These are phyloP conservation scores for Lymantria monacha DNA, from an alignment of 2,888 invertebrate genomes.

Conservation along the genomic window DNA sequence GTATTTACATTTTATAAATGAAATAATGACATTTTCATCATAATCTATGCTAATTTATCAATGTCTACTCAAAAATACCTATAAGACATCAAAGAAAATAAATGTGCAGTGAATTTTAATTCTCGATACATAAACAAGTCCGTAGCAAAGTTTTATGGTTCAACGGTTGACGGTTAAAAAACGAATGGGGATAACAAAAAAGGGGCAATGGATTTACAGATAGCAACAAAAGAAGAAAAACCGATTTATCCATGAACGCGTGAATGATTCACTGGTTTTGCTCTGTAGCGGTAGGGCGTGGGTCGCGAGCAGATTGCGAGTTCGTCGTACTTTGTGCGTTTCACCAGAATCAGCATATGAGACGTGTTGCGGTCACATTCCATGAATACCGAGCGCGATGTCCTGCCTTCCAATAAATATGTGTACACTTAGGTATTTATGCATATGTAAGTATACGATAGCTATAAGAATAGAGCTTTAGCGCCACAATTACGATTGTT, in stretches of 20 bases:
- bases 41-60: no score
- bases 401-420: slow-evolving; percentile 19
- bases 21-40: no score
- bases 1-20: no score
- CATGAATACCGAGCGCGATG: slow-evolving; percentile 28
- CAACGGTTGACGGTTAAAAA: slow-evolving; percentile 22
- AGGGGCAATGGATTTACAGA: slow-evolving; percentile 12
- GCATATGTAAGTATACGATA: neutral
- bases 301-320: slow-evolving; percentile 13
- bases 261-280: slow-evolving; percentile 51
- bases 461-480: no score
- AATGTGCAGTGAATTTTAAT: neutral
- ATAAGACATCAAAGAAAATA: neutral
- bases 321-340: slow-evolving; percentile 13
- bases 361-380: slow-evolving; percentile 58
- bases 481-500: no score
- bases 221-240: slow-evolving; percentile 28
- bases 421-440: neutral
- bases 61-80: slow-evolving; percentile 4
- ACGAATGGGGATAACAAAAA: slow-evolving; percentile 11
- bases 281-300: slow-evolving; percentile 27
- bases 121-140: slow-evolving; percentile 8
- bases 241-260: slow-evolving; percentile 30
- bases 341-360: slow-evolving; percentile 16
- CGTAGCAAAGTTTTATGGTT: slow-evolving; percentile 13